A percentile compares a stretch with the other conserved stretches of the same genome.
Evolutionary conservation across 2,113 vertebrate genomes (phyloP).

Genomic region (Tragelaphus imberbis): DNA sequence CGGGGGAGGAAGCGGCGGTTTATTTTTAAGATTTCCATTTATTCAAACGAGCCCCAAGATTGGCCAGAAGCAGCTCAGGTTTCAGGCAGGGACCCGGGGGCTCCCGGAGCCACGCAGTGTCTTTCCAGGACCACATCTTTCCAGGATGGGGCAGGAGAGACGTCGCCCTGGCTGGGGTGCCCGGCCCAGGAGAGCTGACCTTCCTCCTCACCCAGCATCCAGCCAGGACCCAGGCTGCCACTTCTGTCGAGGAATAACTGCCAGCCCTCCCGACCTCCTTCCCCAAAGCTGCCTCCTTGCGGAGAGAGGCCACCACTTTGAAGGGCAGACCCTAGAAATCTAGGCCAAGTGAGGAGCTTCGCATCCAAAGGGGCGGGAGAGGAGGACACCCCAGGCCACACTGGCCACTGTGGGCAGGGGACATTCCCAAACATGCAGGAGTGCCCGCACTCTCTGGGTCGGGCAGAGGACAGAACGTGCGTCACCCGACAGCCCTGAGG

Average conservation of each 20-base stretch:
- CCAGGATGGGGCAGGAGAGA: background rate
- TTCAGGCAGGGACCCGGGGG: background rate
- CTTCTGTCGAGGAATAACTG: background rate
- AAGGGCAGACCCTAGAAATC: background rate
- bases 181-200: background rate
- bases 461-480: background rate
- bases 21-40: slow-evolving; percentile 39
- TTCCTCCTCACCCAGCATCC: background rate
- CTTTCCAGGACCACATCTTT: accelerated
- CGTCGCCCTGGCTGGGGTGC: background rate
- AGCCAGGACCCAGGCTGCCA: background rate
- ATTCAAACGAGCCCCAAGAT: background rate
- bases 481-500: background rate
- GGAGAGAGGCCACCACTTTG: background rate
- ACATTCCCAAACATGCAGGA: too few species aligned
- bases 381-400: background rate
- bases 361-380: accelerated
- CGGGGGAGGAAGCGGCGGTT: background rate
- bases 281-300: background rate
- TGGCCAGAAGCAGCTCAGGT: background rate
- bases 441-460: accelerated
- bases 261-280: background rate
- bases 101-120: accelerated
- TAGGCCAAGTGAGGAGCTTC: background rate
- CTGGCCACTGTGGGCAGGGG: background rate